These are phyloP conservation scores for Sarcophaga rosellei DNA, from an alignment of 2,888 invertebrate genomes.

Conservation along the genomic window DNA sequence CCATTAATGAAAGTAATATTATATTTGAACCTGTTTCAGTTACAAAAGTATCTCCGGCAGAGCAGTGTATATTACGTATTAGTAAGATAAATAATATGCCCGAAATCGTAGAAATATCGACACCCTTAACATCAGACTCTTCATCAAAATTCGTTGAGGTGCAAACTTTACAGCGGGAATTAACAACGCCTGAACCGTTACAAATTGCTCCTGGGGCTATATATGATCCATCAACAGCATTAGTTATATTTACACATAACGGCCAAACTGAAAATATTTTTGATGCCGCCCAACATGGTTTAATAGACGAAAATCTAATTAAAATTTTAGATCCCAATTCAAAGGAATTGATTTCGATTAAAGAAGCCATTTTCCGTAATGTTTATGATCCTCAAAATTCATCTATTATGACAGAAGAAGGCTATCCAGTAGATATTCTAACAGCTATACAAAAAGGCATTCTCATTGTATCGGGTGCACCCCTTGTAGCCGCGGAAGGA, in stretches of 20 bases:
- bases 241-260: constrained; percentile 87
- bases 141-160: constrained; percentile 82
- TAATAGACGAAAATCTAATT: constrained; percentile 86
- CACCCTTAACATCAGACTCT: constrained; percentile 81
- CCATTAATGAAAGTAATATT: constrained; percentile 86
- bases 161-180: constrained; percentile 80
- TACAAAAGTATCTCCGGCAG: constrained; percentile 80
- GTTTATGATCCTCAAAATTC: constrained; percentile 88
- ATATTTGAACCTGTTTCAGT: constrained; percentile 83
- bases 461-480: constrained; percentile 88
- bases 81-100: constrained; percentile 88
- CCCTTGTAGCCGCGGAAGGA: constrained; percentile 87
- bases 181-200: constrained; percentile 85
- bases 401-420: constrained; percentile 86
- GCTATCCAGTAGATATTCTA: constrained; percentile 85
- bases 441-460: constrained; percentile 91
- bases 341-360: constrained; percentile 85
- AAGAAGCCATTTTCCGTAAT: constrained; percentile 89
- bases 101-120: constrained; percentile 87
- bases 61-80: constrained; percentile 86
- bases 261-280: constrained; percentile 88
- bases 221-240: constrained; percentile 89
- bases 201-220: constrained; percentile 88
- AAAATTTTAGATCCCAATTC: constrained; percentile 87
- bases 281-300: constrained; percentile 89